These are phyloP conservation scores for Nemoura dubitans DNA, from an alignment of 2,888 invertebrate genomes.

Conservation along the genomic window DNA sequence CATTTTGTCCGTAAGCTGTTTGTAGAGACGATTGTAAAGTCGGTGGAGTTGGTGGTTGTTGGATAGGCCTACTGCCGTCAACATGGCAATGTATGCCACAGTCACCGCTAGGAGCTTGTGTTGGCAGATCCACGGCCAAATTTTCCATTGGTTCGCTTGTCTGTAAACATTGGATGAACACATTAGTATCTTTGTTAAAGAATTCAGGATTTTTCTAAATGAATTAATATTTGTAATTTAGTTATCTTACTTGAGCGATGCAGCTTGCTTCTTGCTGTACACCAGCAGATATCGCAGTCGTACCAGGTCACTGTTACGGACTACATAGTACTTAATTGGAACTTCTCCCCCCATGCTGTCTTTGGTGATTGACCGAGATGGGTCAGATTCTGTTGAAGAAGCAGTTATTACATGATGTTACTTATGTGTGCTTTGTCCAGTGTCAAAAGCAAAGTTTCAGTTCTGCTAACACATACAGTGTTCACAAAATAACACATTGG, in stretches of 20 bases:
- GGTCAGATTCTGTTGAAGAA: constrained; percentile 8
- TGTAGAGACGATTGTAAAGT: constrained; percentile 61
- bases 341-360: constrained; percentile 61
- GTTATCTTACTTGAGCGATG: constrained; percentile 9
- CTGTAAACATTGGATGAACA: neutral
- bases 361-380: constrained; percentile 53
- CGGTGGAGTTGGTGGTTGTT: constrained; percentile 72
- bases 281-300: constrained; percentile 79
- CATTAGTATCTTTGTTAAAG: neutral
- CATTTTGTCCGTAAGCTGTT: constrained; percentile 57
- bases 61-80: constrained; percentile 71
- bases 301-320: constrained; percentile 79
- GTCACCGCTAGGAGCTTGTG: constrained; percentile 71
- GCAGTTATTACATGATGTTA: neutral
- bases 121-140: constrained; percentile 64
- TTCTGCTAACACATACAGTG: too few relatives aligned
- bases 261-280: constrained; percentile 60
- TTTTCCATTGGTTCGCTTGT: neutral
- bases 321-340: constrained; percentile 77
- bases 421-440: too few relatives aligned
- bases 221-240: neutral
- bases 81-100: constrained; percentile 69
- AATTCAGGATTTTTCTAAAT: neutral
- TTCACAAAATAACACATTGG: too few relatives aligned
- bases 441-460: too few relatives aligned